A percentile compares a stretch with the other conserved stretches of the same genome.
These are phyloP conservation scores for Leucophenga varia DNA, from an alignment of 1,140 invertebrate genomes.

Conservation along the genomic window DNA sequence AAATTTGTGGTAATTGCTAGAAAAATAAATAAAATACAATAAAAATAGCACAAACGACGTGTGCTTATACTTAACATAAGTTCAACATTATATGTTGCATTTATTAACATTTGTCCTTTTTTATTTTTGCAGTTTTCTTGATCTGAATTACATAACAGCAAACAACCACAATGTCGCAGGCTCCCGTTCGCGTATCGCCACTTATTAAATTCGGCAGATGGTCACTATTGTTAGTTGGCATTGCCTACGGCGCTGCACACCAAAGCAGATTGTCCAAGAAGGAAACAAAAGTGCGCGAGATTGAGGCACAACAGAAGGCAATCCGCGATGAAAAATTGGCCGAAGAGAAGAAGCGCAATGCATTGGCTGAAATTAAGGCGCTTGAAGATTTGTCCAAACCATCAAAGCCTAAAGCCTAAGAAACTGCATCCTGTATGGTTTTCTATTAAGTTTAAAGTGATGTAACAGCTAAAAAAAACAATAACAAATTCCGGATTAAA, in stretches of 20 bases:
- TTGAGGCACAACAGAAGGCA: slow-evolving; percentile 66
- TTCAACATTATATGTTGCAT: too few relatives aligned
- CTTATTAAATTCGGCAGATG: slow-evolving; percentile 73
- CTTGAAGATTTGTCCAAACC: slow-evolving; percentile 43
- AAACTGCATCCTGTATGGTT: too few relatives aligned
- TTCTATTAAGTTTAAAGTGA: too few relatives aligned
- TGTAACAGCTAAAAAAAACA: too few relatives aligned
- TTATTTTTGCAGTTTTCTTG: slow-evolving; percentile 30
- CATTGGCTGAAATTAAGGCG: slow-evolving; percentile 52
- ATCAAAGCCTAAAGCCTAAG: slow-evolving; percentile 18
- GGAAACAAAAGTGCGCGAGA: slow-evolving; percentile 65
- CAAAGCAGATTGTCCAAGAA: slow-evolving; percentile 68
- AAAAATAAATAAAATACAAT: too few relatives aligned
- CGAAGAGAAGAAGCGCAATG: slow-evolving; percentile 64
- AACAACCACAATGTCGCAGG: slow-evolving; percentile 49
- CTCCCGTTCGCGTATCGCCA: slow-evolving; percentile 71
- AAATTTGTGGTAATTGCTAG: slow-evolving; percentile 39
- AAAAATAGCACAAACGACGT: too few relatives aligned
- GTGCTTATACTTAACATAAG: too few relatives aligned
- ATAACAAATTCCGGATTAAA: too few relatives aligned
- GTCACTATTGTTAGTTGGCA: slow-evolving; percentile 67
- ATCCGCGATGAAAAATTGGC: slow-evolving; percentile 69
- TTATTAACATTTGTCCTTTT: too few relatives aligned
- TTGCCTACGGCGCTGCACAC: slow-evolving; percentile 71
- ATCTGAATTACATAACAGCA: slow-evolving; percentile 46